Evolutionary conservation across 1,140 invertebrate species (phyloP).

Genomic region (Trichonephila clavata): DNA sequence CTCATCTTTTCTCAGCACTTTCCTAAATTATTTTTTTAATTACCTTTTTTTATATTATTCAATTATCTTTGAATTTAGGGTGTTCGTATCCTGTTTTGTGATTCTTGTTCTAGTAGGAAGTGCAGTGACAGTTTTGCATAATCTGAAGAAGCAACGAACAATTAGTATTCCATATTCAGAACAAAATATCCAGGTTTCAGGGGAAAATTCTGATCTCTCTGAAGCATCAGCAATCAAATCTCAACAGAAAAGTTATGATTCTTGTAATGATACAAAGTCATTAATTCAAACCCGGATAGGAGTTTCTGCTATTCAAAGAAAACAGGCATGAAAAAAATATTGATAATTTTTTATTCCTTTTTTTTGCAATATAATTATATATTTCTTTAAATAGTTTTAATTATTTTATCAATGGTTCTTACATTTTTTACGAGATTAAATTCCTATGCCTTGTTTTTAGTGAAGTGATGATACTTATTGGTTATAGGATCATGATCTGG

Average conservation of each 20-base stretch:
- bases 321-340: neutral
- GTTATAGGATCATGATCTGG: no score
- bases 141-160: neutral
- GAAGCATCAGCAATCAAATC: neutral
- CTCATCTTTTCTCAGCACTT: neutral
- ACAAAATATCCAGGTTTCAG: neutral
- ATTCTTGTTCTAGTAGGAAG: conserved; percentile 17
- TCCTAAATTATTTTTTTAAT: neutral
- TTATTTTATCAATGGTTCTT: no score
- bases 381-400: neutral
- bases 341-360: neutral
- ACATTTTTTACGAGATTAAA: no score
- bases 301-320: conserved; percentile 1
- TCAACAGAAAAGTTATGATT: neutral
- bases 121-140: neutral
- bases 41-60: neutral
- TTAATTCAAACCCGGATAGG: neutral
- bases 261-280: neutral
- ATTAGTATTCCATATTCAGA: neutral
- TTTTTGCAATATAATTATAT: neutral
- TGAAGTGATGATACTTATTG: no score
- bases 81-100: conserved; percentile 45
- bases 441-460: no score
- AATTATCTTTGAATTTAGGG: conserved; percentile 36
- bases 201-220: neutral